phyloP scores from a whole-genome alignment of 2,888 invertebrate species.

The Lasioglossum malachurum region DNA sequence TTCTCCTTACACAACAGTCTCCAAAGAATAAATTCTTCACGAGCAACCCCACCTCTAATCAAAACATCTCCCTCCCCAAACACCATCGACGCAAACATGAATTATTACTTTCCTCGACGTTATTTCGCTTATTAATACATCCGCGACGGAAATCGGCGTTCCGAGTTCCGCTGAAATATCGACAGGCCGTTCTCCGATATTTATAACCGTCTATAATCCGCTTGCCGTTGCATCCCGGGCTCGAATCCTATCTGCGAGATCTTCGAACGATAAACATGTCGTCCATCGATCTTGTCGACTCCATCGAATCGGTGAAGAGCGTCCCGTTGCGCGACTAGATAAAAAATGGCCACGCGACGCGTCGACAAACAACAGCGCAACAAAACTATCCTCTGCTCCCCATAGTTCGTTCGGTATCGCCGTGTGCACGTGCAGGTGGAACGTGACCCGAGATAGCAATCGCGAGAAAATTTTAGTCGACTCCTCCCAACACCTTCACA shows the following conservation, averaged over 20 bases:
- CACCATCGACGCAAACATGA: background rate
- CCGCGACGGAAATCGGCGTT: constrained; percentile 4
- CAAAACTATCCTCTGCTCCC: background rate
- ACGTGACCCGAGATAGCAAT: background rate
- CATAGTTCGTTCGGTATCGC: background rate
- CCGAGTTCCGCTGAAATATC: constrained; percentile 1
- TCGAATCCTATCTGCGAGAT: constrained; percentile 4
- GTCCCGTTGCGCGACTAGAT: background rate
- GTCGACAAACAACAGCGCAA: constrained; percentile 29
- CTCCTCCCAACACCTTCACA: background rate
- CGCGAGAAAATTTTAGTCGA: background rate
- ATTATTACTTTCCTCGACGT: background rate
- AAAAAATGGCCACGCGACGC: constrained; percentile 13
- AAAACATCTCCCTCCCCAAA: background rate
- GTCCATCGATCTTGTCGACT: constrained; percentile 33
- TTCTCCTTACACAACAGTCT: background rate
- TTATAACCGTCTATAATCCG: constrained; percentile 17
- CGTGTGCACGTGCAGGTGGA: too few species aligned
- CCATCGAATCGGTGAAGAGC: constrained; percentile 4
- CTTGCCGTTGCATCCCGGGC: background rate
- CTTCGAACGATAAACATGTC: constrained; percentile 9
- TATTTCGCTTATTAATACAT: background rate
- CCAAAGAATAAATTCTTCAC: background rate
- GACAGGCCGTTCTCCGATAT: background rate
- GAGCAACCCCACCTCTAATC: background rate